phyloP scores from a whole-genome alignment of 2,797 vertebrate species.

The Halcyon badia region DNA sequence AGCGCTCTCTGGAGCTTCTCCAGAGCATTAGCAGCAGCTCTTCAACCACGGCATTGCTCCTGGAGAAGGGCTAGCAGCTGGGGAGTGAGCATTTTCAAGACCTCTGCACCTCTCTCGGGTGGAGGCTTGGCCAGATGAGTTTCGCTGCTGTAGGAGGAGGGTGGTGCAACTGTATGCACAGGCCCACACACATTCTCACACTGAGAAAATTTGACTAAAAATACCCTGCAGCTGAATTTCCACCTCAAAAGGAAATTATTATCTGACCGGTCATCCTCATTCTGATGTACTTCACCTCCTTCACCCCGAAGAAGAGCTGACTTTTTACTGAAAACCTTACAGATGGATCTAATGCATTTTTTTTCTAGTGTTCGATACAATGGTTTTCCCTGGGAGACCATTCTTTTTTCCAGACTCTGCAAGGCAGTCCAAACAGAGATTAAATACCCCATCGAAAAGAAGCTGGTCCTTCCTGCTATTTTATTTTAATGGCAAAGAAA shows the following conservation, averaged over 20 bases:
- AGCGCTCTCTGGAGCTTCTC: background rate
- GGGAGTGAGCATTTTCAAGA: background rate
- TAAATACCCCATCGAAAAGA: conserved; percentile 47
- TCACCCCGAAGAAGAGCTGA: background rate
- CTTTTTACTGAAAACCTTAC: background rate
- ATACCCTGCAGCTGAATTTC: background rate
- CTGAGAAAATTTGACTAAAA: background rate
- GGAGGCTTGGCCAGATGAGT: background rate
- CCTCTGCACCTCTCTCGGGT: background rate
- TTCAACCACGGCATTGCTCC: accelerated
- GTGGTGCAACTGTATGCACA: background rate
- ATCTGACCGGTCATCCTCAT: background rate
- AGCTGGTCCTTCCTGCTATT: conserved; percentile 25
- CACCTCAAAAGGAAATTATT: background rate
- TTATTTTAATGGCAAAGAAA: conserved; percentile 15
- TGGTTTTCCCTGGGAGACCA: background rate
- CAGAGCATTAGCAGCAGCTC: accelerated
- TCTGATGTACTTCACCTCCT: background rate
- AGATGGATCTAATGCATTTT: background rate
- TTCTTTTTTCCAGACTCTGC: background rate
- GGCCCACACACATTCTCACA: background rate
- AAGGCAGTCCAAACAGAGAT: conserved; percentile 16
- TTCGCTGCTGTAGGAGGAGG: background rate
- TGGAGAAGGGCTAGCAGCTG: background rate
- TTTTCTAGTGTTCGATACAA: background rate